Evolutionary conservation across 2,888 invertebrate genomes (phyloP).

Genomic region (Pristionchus fissidentatus): DNA sequence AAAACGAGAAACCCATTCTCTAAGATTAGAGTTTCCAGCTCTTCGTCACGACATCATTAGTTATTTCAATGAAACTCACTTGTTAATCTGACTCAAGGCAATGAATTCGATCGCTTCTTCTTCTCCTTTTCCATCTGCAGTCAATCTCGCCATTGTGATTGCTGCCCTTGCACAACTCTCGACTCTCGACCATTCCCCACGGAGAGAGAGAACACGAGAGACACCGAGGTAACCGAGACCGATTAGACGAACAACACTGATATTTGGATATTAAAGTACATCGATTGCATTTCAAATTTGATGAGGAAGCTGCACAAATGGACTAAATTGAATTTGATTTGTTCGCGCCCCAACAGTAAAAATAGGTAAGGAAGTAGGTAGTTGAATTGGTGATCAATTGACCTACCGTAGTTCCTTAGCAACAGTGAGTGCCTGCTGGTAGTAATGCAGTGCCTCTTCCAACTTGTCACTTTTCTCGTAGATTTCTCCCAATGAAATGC

Average conservation of each 20-base stretch:
- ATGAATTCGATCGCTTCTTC: constrained; percentile 28
- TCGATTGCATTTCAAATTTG: background rate
- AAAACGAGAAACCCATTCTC: no score
- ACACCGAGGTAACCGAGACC: constrained; percentile 18
- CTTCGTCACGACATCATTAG: background rate
- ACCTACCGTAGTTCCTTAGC: constrained; percentile 37
- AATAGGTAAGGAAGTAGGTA: background rate
- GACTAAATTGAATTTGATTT: background rate
- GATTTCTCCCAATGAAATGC: background rate
- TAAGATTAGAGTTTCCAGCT: no score
- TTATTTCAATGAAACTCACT: constrained; percentile 1
- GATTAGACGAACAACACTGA: constrained; percentile 25
- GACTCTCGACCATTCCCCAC: constrained; percentile 33
- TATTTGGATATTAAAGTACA: background rate
- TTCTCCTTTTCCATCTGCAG: constrained; percentile 30
- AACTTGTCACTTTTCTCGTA: constrained; percentile 3
- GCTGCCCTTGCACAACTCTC: constrained; percentile 20
- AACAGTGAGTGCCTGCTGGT: constrained; percentile 43
- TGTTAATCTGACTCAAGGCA: background rate
- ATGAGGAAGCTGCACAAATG: background rate
- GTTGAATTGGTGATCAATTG: background rate
- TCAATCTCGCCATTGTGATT: constrained; percentile 36
- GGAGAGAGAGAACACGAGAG: background rate
- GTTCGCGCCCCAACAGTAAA: background rate
- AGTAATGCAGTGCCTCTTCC: constrained; percentile 45